Base-by-base conservation (phyloP, 2,797 vertebrate species). In the Scomberomorus guttatus region DNA sequence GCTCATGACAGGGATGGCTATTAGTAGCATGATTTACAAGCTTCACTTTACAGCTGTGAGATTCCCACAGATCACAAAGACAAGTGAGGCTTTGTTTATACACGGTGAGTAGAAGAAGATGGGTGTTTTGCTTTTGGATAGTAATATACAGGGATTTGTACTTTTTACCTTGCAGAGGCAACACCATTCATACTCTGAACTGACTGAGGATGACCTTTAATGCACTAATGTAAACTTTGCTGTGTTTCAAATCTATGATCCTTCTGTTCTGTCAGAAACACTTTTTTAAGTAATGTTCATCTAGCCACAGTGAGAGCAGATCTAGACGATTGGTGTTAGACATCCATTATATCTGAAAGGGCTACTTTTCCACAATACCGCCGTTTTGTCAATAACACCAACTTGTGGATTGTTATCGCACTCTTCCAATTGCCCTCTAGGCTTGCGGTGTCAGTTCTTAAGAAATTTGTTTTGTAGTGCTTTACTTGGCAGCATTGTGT, bases 401-500 rank as follows among this genome's bases (percentile, higher is more conserved):
- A 91, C 83, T 83, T 89, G 87, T 80, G 85, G 79, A 89, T 90
- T 87, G 81, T 89, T 88, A 90, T 88, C 68, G 15, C 86, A 91
- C 77, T 90, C 83, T 93, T 89, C 85, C 92, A 90, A 89, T 86
- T 87, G 83, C 87, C 85, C 81, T 90, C 77, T 66, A 81, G 80
- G 87, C 66, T 88, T 80, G 81, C 72, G 76, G 84, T 91, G 89
- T 90, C 88, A 86, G 24, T 83, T 80, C 83, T 79, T 77, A 64
- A 77, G 79, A 80, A 66, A 82, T 85, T 67, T 90, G 85, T 91
- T 89, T 93, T 84, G 17, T 84, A 65, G 77, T 56, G 88, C 67
- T 85, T 87, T 85, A 77, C 89, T 90, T 86, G 87, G 84, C 90
- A 85, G 87, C 82, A 82, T 91, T 87, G 79, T 88, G 89, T 87